A percentile compares a stretch with the other conserved stretches of the same genome.
Conservation (phyloP, 1,140 invertebrate species). For the Neodiprion virginianus region DNA sequence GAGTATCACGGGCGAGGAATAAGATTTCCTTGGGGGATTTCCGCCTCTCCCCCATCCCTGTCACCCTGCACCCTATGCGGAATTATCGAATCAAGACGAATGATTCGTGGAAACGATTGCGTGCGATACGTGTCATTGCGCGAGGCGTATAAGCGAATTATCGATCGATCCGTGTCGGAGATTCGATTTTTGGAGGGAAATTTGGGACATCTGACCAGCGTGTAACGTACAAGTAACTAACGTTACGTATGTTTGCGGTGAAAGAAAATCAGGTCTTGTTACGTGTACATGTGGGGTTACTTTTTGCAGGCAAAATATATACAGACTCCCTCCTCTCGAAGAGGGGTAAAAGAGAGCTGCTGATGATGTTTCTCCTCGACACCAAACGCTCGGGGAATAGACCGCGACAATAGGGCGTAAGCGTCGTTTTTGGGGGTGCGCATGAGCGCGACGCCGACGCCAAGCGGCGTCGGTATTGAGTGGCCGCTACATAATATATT, state of each 20-base stretch:
- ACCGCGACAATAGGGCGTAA: conserved; percentile 20
- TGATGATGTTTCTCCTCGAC: background rate
- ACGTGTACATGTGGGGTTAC: background rate
- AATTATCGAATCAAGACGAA: too few species aligned
- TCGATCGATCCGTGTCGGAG: background rate
- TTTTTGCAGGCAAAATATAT: background rate
- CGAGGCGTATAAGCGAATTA: background rate
- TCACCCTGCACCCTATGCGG: too few species aligned
- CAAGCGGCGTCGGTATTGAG: conserved; percentile 30
- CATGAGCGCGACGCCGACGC: conserved; percentile 32
- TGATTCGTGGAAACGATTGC: background rate
- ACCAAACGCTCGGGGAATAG: background rate
- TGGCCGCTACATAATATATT: conserved; percentile 31
- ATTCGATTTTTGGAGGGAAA: background rate
- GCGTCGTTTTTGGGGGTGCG: conserved; percentile 33
- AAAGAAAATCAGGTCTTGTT: background rate
- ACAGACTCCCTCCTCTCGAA: background rate
- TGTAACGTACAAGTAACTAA: background rate
- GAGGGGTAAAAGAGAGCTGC: background rate
- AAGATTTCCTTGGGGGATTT: too few species aligned
- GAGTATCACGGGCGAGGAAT: too few species aligned
- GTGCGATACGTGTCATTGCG: background rate
- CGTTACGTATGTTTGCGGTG: background rate
- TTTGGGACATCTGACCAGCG: background rate
- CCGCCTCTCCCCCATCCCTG: too few species aligned